Conservation (phyloP, 2,888 invertebrate genomes). For the Ellobium chinense region DNA sequence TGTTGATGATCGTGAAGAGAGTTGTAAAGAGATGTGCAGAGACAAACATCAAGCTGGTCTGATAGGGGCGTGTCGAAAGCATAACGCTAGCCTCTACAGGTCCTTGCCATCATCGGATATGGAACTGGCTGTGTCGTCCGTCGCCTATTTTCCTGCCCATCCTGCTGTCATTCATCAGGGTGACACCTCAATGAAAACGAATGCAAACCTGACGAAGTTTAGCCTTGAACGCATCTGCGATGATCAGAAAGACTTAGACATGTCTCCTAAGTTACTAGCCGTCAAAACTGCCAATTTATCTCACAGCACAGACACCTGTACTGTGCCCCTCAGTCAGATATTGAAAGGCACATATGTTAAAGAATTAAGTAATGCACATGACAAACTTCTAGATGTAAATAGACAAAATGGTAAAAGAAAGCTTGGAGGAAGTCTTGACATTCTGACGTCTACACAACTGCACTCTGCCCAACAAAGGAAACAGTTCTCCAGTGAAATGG, state of each 20-base stretch:
- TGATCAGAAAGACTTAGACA: not conserved
- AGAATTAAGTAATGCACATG: not conserved
- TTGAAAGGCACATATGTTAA: too few species aligned
- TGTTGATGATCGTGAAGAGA: not conserved
- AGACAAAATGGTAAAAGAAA: not conserved
- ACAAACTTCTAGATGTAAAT: not conserved
- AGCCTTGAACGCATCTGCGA: not conserved
- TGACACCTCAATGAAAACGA: not conserved
- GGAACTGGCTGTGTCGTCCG: not conserved
- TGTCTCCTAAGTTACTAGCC: not conserved
- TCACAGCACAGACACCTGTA: not conserved
- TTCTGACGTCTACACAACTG: not conserved
- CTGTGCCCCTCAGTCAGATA: not conserved
- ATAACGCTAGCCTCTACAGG: not conserved
- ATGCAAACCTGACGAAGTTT: not conserved
- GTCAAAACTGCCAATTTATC: not conserved
- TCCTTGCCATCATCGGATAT: not conserved
- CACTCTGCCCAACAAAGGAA: not conserved
- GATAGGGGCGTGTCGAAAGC: not conserved
- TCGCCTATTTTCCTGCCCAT: not conserved
- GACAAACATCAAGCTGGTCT: not conserved
- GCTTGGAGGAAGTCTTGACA: conserved; percentile 4
- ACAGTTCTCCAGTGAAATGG: conserved; percentile 7
- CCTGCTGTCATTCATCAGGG: not conserved
- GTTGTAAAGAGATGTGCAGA: not conserved